phyloP scores from a whole-genome alignment of 2,888 invertebrate genomes.

The Aphidius colemani region DNA sequence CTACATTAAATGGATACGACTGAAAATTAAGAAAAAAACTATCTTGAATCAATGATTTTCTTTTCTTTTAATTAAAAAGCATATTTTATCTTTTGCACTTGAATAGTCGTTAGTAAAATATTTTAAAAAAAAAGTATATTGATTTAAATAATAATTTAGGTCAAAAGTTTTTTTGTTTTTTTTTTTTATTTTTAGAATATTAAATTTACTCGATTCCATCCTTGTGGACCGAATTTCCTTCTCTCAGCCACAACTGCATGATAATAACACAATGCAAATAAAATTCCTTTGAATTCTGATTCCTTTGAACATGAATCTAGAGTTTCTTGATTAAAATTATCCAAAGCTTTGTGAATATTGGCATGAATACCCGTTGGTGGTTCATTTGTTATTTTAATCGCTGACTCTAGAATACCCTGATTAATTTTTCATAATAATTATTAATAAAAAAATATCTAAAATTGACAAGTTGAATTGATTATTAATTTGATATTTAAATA shows the following conservation, averaged over 20 bases:
- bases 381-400: slow-evolving; percentile 95
- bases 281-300: slow-evolving; percentile 87
- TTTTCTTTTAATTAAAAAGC: background rate
- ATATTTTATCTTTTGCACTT: background rate
- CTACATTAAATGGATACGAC: slow-evolving; percentile 78
- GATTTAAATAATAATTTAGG: background rate
- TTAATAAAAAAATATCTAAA: background rate
- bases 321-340: slow-evolving; percentile 91
- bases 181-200: background rate
- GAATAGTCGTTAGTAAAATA: background rate
- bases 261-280: slow-evolving; percentile 91
- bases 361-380: slow-evolving; percentile 95
- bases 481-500: slow-evolving; percentile 29
- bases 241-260: slow-evolving; percentile 93
- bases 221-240: slow-evolving; percentile 92
- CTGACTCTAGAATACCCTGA: slow-evolving; percentile 89
- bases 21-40: slow-evolving; percentile 27
- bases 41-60: too few species aligned
- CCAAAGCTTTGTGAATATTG: slow-evolving; percentile 89
- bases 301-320: slow-evolving; percentile 92
- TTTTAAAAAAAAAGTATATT: background rate
- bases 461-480: too few species aligned
- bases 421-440: slow-evolving; percentile 63
- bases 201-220: slow-evolving; percentile 75
- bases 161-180: background rate